Base-by-base conservation (phyloP, 2,888 invertebrate genomes). In the Dioctria rufipes region DNA sequence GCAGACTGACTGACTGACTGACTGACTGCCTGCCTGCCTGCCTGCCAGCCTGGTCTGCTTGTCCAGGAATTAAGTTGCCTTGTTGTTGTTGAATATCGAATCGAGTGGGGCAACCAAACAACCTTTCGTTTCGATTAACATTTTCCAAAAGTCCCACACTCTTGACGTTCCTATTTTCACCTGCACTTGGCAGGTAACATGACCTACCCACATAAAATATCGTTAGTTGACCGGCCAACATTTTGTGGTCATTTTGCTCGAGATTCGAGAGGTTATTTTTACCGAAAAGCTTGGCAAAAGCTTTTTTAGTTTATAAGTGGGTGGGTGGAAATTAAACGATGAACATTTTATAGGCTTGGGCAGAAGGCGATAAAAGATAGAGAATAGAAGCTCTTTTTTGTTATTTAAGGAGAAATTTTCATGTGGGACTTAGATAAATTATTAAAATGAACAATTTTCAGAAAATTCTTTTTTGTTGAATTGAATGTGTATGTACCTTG, bases 201-300 rank as follows among this genome's bases (percentile, higher is more conserved):
- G 54, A 54, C 54, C 54, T 54, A n/a, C 54, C 54, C 54, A 54
- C 54, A 54, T 54, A 54, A 54, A 54, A 54, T 54, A n/a, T 54
- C 11, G 54, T 54, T 54, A 54, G 11, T n/a, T 54, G 54, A 11
- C 54, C 54, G 11, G 11, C 54, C 54, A 54, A n/a, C 54, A 54
- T 54, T 54, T 3, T 11, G 11, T 54, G 54, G 54, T 54, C 54
- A 54, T 5, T 8, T n/a, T 54, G 54, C 11, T 54, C n/a, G 54
- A 54, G 54, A 54, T 54, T 54, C 11, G 54, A n/a, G 11, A 8
- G 54, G 4, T 54, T 54, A 11, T 54, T 25, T 25, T 25, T 25
- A 25, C 25, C 25, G 25, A 2, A 54, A 54, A 54, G 54, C 54
- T 54, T n/a, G 4, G 4, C 9, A n/a, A 54, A 54, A 54, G 54